These are phyloP conservation scores for Petrocephalus sullivani DNA, from an alignment of 2,797 vertebrate species.

Conservation along the genomic window DNA sequence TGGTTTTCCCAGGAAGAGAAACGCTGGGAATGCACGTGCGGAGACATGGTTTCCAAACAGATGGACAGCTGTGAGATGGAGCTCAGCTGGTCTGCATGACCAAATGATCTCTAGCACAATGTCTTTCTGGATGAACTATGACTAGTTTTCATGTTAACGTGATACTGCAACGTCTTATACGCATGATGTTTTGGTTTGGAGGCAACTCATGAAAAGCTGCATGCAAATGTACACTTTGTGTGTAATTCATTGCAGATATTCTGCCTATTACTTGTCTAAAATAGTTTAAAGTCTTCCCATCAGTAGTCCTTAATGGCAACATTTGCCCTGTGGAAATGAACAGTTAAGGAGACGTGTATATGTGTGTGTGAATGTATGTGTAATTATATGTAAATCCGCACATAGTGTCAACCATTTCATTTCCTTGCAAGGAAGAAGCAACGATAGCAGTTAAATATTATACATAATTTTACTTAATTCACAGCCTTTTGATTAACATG, in stretches of 20 bases:
- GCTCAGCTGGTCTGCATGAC: conserved; percentile 46
- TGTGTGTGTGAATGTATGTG: not conserved
- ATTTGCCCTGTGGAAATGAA: not conserved
- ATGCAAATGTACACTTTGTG: not conserved
- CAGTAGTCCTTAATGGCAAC: not conserved
- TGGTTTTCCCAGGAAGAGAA: conserved; percentile 32
- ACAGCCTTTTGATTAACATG: not conserved
- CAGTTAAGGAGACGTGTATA: not conserved
- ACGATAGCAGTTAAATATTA: not conserved
- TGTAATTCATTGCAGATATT: not conserved
- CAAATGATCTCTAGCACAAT: conserved; percentile 42
- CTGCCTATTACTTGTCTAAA: not conserved
- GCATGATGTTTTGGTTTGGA: not conserved
- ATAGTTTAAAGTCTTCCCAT: not conserved
- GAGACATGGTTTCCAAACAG: conserved; percentile 40
- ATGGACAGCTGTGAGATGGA: conserved; percentile 32
- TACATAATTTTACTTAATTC: not conserved
- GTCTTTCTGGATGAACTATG: not conserved
- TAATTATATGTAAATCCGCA: not conserved
- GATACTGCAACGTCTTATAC: not conserved
- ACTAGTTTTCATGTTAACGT: not conserved
- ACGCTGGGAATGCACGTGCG: conserved; percentile 36
- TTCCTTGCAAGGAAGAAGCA: not conserved
- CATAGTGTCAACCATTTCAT: not conserved
- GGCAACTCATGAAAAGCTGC: not conserved